Conservation (phyloP, 2,888 invertebrate species). For the Eueremaeus valkanovi region DNA sequence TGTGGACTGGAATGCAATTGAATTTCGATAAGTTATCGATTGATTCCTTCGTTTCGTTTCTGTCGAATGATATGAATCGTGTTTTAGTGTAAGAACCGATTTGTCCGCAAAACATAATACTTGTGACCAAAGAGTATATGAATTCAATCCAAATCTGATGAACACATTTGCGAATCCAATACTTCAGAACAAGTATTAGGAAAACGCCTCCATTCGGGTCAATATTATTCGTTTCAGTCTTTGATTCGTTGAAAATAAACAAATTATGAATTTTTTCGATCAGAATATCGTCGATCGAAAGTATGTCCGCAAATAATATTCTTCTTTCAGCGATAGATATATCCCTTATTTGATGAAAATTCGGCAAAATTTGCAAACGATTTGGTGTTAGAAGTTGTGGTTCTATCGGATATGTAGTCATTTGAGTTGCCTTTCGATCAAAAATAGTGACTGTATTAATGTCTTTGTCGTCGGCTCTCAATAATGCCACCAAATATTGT, state of each 20-base stretch:
- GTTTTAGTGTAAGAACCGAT: neutral
- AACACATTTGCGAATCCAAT: slow-evolving; percentile 21
- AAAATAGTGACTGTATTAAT: neutral
- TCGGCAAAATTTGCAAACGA: slow-evolving; percentile 19
- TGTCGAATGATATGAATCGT: neutral
- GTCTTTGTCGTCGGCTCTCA: slow-evolving; percentile 24
- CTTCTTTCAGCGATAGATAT: neutral
- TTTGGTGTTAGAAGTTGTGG: slow-evolving; percentile 24
- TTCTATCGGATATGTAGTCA: neutral
- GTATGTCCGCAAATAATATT: slow-evolving; percentile 3
- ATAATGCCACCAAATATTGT: slow-evolving; percentile 28
- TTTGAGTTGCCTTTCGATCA: neutral
- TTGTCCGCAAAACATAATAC: slow-evolving; percentile 16
- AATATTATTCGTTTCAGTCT: neutral
- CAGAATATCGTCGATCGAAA: neutral
- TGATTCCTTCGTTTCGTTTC: neutral
- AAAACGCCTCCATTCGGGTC: slow-evolving; percentile 5
- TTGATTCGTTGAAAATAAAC: neutral
- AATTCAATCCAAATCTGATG: slow-evolving; percentile 40
- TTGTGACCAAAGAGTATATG: slow-evolving; percentile 1
- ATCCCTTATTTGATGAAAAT: slow-evolving; percentile 7
- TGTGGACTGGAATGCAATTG: slow-evolving; percentile 1
- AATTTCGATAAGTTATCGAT: neutral
- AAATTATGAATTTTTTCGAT: neutral
- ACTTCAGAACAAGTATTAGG: slow-evolving; percentile 3